These are phyloP conservation scores for Clostera curtula DNA, from an alignment of 2,888 invertebrate genomes.

Conservation along the genomic window DNA sequence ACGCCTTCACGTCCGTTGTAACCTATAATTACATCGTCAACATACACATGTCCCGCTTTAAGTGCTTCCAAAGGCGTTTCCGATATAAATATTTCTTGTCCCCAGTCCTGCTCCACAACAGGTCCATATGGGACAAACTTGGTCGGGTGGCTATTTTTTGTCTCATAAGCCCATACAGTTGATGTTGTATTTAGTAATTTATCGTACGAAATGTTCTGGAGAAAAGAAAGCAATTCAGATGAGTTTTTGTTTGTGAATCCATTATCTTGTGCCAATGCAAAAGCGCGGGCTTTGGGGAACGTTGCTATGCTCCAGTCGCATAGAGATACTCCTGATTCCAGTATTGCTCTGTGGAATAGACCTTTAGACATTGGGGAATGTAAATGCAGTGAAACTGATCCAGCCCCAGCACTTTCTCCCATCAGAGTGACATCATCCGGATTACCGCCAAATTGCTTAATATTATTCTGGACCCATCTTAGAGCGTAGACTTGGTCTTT, in stretches of 20 bases:
- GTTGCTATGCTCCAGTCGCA: not conserved
- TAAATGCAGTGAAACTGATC: constrained; percentile 10
- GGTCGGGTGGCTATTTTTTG: not conserved
- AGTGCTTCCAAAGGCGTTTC: constrained; percentile 1
- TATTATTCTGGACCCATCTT: constrained; percentile 34
- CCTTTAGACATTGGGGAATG: constrained; percentile 20
- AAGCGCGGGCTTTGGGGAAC: too few relatives aligned
- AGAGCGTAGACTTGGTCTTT: constrained; percentile 32
- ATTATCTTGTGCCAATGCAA: not conserved
- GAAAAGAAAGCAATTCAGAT: not conserved
- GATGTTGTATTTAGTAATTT: constrained; percentile 1
- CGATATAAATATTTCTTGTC: constrained; percentile 4
- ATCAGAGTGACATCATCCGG: constrained; percentile 3
- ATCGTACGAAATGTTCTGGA: not conserved
- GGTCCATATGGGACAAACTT: constrained; percentile 1
- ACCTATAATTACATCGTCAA: constrained; percentile 8
- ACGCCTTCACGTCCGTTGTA: constrained; percentile 4
- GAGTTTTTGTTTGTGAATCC: constrained; percentile 1
- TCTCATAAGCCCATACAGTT: not conserved
- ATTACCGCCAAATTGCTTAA: constrained; percentile 22
- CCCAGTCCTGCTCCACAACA: not conserved
- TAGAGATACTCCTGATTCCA: constrained; percentile 16
- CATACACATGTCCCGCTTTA: constrained; percentile 3
- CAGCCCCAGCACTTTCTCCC: constrained; percentile 8
- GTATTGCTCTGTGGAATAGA: constrained; percentile 22